phyloP scores from a whole-genome alignment of 2,888 invertebrate genomes.

The Aleiodes leptofemur region DNA sequence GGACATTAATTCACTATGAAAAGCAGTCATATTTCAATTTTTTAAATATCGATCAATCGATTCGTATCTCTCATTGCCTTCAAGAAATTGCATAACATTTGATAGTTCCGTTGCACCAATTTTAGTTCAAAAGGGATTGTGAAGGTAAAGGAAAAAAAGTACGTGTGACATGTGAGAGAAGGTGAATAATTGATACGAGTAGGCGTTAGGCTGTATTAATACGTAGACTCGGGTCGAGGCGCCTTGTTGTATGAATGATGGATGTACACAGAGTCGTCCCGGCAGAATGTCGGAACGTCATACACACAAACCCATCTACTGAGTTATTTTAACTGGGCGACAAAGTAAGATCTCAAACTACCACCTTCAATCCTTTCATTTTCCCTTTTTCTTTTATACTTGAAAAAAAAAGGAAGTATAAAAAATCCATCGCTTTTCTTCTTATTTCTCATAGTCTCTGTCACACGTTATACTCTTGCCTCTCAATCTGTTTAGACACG shows the following conservation, averaged over 20 bases:
- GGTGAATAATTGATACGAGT: constrained; percentile 45
- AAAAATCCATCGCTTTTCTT: constrained; percentile 33
- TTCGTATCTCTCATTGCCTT: too few species aligned
- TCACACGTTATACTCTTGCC: constrained; percentile 47
- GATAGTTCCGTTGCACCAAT: neutral
- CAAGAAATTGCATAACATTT: too few species aligned
- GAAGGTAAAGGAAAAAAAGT: constrained; percentile 1
- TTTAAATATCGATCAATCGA: too few species aligned
- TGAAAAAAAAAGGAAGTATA: too few species aligned
- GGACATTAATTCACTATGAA: too few species aligned
- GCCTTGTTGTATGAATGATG: constrained; percentile 68
- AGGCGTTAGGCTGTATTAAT: constrained; percentile 17
- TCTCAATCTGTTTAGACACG: constrained; percentile 59
- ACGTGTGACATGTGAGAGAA: neutral
- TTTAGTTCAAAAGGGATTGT: too few species aligned
- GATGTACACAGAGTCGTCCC: constrained; percentile 62
- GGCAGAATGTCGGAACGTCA: constrained; percentile 68
- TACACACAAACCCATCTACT: constrained; percentile 62
- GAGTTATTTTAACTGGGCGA: constrained; percentile 67
- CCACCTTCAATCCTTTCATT: constrained; percentile 39
- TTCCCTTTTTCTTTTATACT: constrained; percentile 5
- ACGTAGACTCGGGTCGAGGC: constrained; percentile 48
- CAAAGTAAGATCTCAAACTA: constrained; percentile 43
- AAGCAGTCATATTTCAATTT: too few species aligned
- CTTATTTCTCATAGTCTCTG: constrained; percentile 38